Base-by-base conservation (phyloP, 2,797 vertebrate species). In the Ctenopoma multispine region DNA sequence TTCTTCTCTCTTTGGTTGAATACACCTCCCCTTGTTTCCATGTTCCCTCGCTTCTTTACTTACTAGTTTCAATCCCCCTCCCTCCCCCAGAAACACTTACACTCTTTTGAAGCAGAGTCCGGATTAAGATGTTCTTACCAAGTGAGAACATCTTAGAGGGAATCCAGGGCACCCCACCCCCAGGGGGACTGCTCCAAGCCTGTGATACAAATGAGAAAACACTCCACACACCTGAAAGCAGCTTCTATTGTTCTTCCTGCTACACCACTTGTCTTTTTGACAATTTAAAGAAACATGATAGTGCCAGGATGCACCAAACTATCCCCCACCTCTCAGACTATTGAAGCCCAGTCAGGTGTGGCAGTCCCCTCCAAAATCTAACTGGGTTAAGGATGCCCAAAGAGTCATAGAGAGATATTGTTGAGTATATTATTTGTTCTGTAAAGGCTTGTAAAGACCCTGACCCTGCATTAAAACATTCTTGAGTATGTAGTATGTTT, bases 91-190 rank as follows among this genome's bases (percentile, higher is more conserved):
- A 76, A 70, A 68, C 56, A 61, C 59, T 54, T 9, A 1, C 5
- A 21, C 65, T 63, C 69, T 60, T 82, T 75, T 69, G 27, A 81
- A 77, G 64, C 61, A 7, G 38, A 69, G 58, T 80, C 67, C n/a
- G 74, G 86, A 88, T 89, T 79, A 85, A 87, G 82, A 84, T 79
- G 79, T 85, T 86, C 79, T 86, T 75, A 85, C 84, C 64, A 46
- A 66, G 80, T 29, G 69, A 79, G 44, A 46, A 46, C 44, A 46
- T 20, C 44, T 46, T 46, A 46, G 44, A 46, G 77, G 40, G 60
- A 82, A 87, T 88, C 58, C 84, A 79, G 83, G 85, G 27, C 77
- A 43, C 80, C 54, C 77, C 59, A 20, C 7, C 67, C 72, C 54
- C 65, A 15, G 1, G 72, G 75, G 72, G 66, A 51, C 61, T 10